Evolutionary conservation across 2,888 invertebrate genomes (phyloP), one percentile per base, ranked within the genome.

Genomic region (Lordiphosa andalusiaca): DNA sequence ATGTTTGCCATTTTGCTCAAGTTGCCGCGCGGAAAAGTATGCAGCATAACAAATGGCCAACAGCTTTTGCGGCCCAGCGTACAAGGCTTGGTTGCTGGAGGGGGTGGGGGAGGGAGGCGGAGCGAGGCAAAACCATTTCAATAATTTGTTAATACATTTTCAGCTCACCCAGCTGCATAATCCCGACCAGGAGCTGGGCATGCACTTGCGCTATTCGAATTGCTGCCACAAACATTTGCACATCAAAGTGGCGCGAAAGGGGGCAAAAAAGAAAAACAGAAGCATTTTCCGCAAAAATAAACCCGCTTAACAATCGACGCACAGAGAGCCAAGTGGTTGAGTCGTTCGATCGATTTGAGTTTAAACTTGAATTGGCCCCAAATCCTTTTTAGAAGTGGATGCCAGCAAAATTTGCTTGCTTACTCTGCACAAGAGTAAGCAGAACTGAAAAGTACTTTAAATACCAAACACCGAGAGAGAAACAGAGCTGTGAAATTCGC

Each of bases 1-100:
- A 60, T 80, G 73, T 80, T 80, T 80, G 85, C 85, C 73, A 69
- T 83, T 80, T 75, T 84, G 67, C 83, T 80, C 69, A 75, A 82
- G 84, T 68, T 80, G 77, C 82, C 53, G 61, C 66, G 57, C 84
- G 59, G 50, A 66, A 64, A 78, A 74, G 72, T 82, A 68, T 77
- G 82, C 78, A 67, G 49, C 56, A 72, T 82, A 82, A 84, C 63
- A 71, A 80, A 82, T 75, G 65, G 73, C 69, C 47, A 56, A 61
- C 48, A 35, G 82, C 78, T 53, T 67, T 68, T 70, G 83, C 44
- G 57, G 80, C 49, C 50, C 10, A 46, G 49, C 37, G 38, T 16
- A 37, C 64, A 13, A 13, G 46, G 61, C 53, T 63, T 63, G 40
- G 41, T 16, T 10, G 4, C 23, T 30, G 25, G 25, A 23, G 7